phyloP scores from a whole-genome alignment of 2,888 invertebrate species.

The Monochamus alternatus region DNA sequence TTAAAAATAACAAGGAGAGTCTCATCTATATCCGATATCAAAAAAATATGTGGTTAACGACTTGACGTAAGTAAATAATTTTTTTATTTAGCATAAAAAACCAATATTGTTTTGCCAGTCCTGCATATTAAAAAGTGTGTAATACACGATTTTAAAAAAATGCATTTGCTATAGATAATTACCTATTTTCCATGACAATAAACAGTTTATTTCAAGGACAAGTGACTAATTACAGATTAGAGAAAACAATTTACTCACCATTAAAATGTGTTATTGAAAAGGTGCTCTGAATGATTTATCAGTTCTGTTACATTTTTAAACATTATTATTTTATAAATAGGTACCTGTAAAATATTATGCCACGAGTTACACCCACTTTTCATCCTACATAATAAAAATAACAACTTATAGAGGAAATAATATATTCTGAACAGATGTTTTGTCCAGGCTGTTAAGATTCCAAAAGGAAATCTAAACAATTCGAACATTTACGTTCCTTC shows the following conservation, averaged over 20 bases:
- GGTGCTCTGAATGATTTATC: neutral
- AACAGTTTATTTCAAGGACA: no score
- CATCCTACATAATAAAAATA: constrained; percentile 14
- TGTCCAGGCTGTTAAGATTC: neutral
- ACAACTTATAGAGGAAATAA: neutral
- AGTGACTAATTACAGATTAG: neutral
- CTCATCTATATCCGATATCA: no score
- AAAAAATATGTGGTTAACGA: no score
- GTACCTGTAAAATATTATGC: neutral
- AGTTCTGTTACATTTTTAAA: neutral
- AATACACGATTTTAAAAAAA: no score
- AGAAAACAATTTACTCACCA: constrained; percentile 5
- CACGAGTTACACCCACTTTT: constrained; percentile 25
- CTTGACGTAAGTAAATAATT: neutral
- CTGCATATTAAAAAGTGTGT: neutral
- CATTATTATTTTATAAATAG: constrained; percentile 20
- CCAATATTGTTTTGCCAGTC: neutral
- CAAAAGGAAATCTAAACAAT: neutral
- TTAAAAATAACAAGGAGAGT: no score
- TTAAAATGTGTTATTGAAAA: neutral
- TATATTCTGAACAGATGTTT: constrained; percentile 1
- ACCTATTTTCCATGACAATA: no score
- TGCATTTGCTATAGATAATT: no score
- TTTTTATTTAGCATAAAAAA: neutral
- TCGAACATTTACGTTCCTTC: neutral